A percentile compares a stretch with the other conserved stretches of the same genome.
Evolutionary conservation across 2,797 vertebrate species (phyloP).

Genomic region (Cyclura pinguis): DNA sequence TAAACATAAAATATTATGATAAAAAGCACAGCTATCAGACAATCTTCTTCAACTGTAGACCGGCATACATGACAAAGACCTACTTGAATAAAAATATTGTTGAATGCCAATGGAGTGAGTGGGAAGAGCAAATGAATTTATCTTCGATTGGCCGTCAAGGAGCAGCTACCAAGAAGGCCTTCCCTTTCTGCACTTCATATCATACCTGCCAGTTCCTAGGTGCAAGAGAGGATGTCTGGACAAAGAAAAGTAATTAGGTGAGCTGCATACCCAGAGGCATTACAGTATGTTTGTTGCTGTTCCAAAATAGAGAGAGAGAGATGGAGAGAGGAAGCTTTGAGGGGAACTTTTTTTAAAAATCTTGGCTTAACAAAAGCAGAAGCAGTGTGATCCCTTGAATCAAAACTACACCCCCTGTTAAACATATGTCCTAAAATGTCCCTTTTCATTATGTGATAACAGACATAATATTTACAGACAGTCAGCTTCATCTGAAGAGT

Average conservation of each 20-base stretch:
- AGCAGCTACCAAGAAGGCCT: background rate
- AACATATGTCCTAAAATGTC: background rate
- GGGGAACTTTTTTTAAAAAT: background rate
- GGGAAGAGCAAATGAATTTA: background rate
- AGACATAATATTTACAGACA: background rate
- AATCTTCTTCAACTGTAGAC: background rate
- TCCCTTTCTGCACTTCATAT: background rate
- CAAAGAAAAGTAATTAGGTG: background rate
- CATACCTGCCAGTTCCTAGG: background rate
- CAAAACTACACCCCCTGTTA: background rate
- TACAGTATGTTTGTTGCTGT: background rate
- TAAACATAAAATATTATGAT: background rate
- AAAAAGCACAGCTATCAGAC: background rate
- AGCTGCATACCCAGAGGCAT: background rate
- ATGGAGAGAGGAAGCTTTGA: background rate
- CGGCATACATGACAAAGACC: background rate
- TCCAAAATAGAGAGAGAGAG: background rate
- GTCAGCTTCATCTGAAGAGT: background rate
- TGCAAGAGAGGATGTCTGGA: background rate
- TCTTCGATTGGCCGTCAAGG: background rate
- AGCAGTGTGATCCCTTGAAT: no score
- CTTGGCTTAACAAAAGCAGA: background rate
- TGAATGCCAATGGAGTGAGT: background rate
- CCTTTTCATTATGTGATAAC: background rate
- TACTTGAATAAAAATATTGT: background rate